Conservation (phyloP, 2,797 vertebrate species). For the Rallus crepitans region DNA sequence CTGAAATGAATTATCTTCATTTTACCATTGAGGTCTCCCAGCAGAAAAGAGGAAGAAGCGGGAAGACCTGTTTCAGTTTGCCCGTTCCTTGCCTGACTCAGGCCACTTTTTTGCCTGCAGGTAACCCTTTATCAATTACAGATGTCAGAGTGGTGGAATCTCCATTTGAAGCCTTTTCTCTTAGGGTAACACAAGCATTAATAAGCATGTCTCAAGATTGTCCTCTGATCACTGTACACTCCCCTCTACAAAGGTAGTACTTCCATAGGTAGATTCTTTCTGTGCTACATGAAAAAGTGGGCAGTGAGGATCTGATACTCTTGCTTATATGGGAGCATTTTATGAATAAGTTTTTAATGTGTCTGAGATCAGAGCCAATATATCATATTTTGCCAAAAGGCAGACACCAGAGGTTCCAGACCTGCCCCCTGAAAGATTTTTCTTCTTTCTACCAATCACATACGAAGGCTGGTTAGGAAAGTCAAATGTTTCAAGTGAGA, state of each 20-base stretch:
- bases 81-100: not conserved
- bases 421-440: not conserved
- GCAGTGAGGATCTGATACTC: not conserved
- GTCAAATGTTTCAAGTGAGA: not conserved
- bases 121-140: not conserved
- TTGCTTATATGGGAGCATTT: not conserved
- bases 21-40: not conserved
- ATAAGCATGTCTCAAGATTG: not conserved
- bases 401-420: not conserved
- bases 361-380: not conserved
- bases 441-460: not conserved
- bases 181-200: not conserved
- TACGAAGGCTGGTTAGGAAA: not conserved
- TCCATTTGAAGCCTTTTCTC: not conserved
- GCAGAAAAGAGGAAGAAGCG: not conserved
- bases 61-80: not conserved
- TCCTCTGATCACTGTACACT: not conserved
- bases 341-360: not conserved
- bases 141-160: not conserved
- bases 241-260: not conserved
- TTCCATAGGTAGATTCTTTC: not conserved
- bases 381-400: not conserved
- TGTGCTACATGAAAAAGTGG: not conserved
- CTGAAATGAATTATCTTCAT: not conserved
- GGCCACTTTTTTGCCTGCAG: not conserved